Evolutionary conservation across 2,797 vertebrate genomes (phyloP), one percentile per base, ranked within the genome.

Genomic region (Fundulus diaphanus): DNA sequence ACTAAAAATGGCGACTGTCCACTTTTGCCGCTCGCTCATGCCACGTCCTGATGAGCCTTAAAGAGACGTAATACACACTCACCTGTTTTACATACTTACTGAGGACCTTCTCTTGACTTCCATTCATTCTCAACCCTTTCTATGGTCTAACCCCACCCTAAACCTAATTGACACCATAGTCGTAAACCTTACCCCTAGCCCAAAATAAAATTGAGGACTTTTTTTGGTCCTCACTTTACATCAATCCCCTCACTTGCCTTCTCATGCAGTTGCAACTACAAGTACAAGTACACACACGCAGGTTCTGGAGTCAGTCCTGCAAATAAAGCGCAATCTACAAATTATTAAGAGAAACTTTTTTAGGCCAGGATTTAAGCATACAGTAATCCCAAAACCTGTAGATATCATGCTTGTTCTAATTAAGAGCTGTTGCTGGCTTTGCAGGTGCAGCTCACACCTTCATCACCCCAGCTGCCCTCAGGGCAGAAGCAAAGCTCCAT

Each of bases 401-500:
- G 12, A 7, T 2, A 7, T 42, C 24, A 5, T 12, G 27, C 24
- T 44, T n/a, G 63, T 35, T 66, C 37, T 18, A 18, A 42, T 42
- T 27, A 66, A 42, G 37, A 44, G 37, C 24, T 3, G 24, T n/a
- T 80, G 52, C 49, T 68, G 11, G 27, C 35, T 67, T 18, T 27
- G 8, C 84, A 85, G 78, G 75, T 87, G 84, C 49, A 37, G 56
- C 6, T 78, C 72, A 33, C 3, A 0, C 76, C 68, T 2, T 70
- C 46, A 59, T 68, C 42, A 51, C 76, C 27, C 65, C 61, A 18
- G 70, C 63, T 74, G 61, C 61, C 73, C 51, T 56, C 56, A 37
- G 71, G 78, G 87, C 68, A 82, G 72, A 75, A 49, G 20, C n/a
- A 44, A 74, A 2, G 33, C 76, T 82, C 66, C 63, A 76, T 85